Evolutionary conservation across 2,113 vertebrate genomes (phyloP).

Genomic region (Scophthalmus maximus): DNA sequence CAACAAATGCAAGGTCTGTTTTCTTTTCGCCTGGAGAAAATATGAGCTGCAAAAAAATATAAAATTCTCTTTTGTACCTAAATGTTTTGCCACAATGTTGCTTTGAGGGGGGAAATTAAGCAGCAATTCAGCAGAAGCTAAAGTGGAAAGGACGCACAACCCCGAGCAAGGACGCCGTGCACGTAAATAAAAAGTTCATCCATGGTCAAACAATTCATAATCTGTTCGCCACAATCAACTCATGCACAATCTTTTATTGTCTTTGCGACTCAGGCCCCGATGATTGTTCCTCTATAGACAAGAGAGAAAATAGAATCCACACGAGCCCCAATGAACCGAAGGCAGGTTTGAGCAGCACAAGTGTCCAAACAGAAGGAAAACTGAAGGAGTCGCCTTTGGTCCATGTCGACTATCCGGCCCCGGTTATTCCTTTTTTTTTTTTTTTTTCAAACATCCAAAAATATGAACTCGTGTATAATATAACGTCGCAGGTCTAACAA

Average conservation of each 20-base stretch:
- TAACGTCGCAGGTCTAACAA: slow-evolving; percentile 78
- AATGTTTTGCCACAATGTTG: not conserved
- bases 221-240: not conserved
- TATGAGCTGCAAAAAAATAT: not conserved
- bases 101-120: slow-evolving; percentile 12
- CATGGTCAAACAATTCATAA: not conserved
- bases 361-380: slow-evolving; percentile 44
- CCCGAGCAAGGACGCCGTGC: not conserved
- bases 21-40: not conserved
- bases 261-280: not conserved
- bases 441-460: slow-evolving; percentile 53
- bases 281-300: not conserved
- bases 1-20: not conserved
- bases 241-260: not conserved
- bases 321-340: not conserved
- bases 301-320: not conserved
- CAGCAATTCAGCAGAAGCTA: not conserved
- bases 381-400: slow-evolving; percentile 35
- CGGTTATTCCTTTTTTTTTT: slow-evolving; percentile 30
- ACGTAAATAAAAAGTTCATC: not conserved
- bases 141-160: not conserved
- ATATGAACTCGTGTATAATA: slow-evolving; percentile 69
- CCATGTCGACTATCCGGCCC: slow-evolving; percentile 24
- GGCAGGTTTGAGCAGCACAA: not conserved
- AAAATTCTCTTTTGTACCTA: not conserved